phyloP scores from a whole-genome alignment of 2,797 vertebrate species.

The Peromyscus melanophrys region DNA sequence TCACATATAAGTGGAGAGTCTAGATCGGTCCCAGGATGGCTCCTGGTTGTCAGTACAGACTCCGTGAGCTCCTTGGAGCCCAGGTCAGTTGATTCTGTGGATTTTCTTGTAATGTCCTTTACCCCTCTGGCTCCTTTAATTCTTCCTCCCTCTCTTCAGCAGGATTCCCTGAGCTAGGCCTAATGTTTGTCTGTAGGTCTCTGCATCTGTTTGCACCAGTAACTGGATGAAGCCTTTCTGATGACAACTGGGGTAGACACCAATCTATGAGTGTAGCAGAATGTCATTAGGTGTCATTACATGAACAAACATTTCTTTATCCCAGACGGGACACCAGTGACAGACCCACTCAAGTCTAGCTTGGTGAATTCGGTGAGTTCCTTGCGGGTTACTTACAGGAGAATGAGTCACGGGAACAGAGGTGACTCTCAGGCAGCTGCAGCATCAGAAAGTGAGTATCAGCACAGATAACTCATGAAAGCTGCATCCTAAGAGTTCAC shows the following conservation, averaged over 20 bases:
- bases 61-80: no score
- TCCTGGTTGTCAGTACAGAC: no score
- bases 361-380: neutral
- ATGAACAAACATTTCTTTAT: neutral
- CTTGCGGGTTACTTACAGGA: no score
- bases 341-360: neutral
- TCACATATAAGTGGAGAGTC: no score
- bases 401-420: no score
- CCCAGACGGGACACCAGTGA: neutral
- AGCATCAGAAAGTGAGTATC: neutral
- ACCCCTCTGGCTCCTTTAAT: no score
- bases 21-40: no score
- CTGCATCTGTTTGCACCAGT: neutral
- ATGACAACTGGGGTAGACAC: neutral
- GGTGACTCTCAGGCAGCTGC: neutral
- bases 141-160: no score
- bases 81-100: no score
- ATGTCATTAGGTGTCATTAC: neutral
- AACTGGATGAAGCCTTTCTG: neutral
- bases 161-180: neutral
- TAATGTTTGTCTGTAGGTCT: neutral
- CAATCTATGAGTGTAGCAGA: neutral
- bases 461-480: neutral
- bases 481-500: neutral
- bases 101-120: no score